These are phyloP conservation scores for Rutilus rutilus DNA, from an alignment of 2,113 vertebrate species.

Conservation along the genomic window DNA sequence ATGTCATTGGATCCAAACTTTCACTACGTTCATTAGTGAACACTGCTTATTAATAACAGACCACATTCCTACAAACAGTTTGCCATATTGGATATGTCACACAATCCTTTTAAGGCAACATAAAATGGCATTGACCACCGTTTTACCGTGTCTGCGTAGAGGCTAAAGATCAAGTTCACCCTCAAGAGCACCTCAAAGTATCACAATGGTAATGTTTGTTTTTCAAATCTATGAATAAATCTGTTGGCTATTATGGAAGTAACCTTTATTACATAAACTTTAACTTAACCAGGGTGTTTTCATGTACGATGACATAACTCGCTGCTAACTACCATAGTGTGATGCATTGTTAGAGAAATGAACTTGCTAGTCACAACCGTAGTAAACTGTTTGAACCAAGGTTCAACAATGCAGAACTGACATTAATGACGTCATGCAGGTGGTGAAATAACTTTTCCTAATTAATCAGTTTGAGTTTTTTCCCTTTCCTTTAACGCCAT, in stretches of 20 bases:
- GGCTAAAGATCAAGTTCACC: not conserved
- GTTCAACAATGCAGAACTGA: too few relatives aligned
- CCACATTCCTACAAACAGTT: not conserved
- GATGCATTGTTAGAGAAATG: too few relatives aligned
- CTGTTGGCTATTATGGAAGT: not conserved
- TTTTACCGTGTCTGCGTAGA: not conserved
- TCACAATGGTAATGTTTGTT: not conserved
- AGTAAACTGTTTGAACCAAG: too few relatives aligned
- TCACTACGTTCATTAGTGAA: not conserved
- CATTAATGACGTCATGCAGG: too few relatives aligned
- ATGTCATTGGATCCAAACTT: not conserved
- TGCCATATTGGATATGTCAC: not conserved
- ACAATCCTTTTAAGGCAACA: not conserved
- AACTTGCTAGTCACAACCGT: too few relatives aligned
- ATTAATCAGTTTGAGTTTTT: too few relatives aligned
- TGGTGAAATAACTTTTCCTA: too few relatives aligned
- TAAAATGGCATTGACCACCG: not conserved
- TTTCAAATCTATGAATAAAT: not conserved
- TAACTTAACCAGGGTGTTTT: too few relatives aligned
- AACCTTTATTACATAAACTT: not conserved
- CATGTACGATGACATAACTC: too few relatives aligned
- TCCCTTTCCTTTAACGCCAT: too few relatives aligned
- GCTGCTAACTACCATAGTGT: too few relatives aligned
- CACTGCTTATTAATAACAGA: not conserved
- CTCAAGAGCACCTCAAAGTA: not conserved